A percentile compares a stretch with the other conserved stretches of the same genome.
Conservation (phyloP, 2,888 invertebrate species). For the Agrochola lota region DNA sequence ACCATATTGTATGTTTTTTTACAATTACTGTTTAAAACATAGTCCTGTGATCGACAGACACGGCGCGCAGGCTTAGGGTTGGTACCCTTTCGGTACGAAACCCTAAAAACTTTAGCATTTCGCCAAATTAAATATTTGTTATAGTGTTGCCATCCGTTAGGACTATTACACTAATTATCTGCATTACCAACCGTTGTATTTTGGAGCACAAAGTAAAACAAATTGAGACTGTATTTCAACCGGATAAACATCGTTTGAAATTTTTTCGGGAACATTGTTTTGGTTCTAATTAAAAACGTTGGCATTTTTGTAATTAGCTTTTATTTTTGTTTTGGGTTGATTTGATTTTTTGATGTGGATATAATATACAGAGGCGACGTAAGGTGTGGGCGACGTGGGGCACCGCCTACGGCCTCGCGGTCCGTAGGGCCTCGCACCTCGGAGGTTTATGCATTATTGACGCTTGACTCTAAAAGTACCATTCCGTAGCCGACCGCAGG, state of each 20-base stretch:
- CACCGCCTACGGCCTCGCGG: too few relatives aligned
- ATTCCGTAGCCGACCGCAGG: too few relatives aligned
- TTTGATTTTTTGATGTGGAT: neutral
- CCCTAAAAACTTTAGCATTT: neutral
- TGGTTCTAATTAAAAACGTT: neutral
- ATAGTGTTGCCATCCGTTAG: neutral
- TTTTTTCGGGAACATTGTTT: neutral
- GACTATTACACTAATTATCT: neutral
- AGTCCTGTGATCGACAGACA: neutral
- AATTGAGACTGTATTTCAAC: neutral
- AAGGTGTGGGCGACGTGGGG: too few relatives aligned
- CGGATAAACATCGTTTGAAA: neutral
- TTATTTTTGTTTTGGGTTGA: neutral
- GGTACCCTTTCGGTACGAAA: neutral
- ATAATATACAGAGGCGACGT: neutral
- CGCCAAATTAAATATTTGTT: neutral
- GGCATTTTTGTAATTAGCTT: neutral
- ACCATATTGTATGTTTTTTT: too few relatives aligned
- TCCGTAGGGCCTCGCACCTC: too few relatives aligned
- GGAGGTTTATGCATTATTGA: too few relatives aligned
- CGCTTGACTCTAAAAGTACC: too few relatives aligned
- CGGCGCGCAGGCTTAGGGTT: neutral
- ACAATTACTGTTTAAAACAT: neutral
- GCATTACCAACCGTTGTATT: neutral
- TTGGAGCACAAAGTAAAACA: neutral